Conservation (phyloP, 2,113 vertebrate species). For the Nycticryphes semicollaris region DNA sequence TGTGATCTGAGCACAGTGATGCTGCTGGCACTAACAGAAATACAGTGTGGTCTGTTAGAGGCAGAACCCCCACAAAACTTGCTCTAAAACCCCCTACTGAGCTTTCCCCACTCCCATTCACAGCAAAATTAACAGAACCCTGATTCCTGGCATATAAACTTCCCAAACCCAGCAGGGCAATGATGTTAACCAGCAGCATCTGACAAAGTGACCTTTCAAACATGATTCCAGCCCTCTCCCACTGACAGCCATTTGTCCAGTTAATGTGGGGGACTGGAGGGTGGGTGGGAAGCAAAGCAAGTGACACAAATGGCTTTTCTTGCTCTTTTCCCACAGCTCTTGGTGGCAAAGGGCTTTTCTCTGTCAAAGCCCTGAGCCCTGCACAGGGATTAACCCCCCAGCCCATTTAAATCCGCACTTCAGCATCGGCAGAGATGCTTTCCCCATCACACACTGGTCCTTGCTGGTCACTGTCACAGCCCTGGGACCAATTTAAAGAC, state of each 20-base stretch:
- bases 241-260: background rate
- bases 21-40: no score
- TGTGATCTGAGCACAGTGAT: background rate
- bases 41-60: fast-evolving
- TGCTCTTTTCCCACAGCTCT: background rate
- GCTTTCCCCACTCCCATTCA: background rate
- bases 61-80: background rate
- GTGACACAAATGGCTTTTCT: background rate
- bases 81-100: fast-evolving
- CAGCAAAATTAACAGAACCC: background rate
- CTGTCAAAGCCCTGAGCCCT: fast-evolving
- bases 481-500: background rate
- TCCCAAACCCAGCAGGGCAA: no score
- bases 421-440: background rate
- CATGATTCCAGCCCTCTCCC: background rate
- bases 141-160: fast-evolving
- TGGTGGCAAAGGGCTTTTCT: background rate
- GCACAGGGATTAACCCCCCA: background rate
- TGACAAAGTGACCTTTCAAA: no score
- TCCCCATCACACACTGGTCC: background rate
- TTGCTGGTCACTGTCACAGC: background rate
- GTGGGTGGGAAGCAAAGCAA: background rate
- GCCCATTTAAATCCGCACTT: fast-evolving
- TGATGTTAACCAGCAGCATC: background rate
- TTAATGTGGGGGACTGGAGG: no score